Evolutionary conservation across 2,888 invertebrate genomes (phyloP).

Genomic region (Xestoiulus laeticollis): DNA sequence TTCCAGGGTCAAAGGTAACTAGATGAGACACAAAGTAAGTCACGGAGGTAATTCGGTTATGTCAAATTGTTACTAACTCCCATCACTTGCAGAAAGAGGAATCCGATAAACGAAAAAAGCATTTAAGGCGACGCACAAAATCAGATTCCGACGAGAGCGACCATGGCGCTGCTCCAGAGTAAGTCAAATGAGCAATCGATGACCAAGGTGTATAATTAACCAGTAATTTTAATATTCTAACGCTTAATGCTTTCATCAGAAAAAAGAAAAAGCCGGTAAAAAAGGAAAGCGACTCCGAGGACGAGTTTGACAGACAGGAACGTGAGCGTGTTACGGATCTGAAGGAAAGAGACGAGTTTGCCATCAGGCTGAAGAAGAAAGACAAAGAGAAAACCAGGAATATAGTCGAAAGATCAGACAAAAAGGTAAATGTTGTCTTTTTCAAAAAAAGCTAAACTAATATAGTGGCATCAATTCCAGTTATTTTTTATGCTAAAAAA

Average conservation of each 20-base stretch:
- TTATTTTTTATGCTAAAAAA: constrained; percentile 58
- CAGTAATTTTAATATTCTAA: background rate
- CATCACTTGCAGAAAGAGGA: constrained; percentile 2
- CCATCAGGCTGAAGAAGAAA: constrained; percentile 83
- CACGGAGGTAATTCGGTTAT: background rate
- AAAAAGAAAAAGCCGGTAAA: background rate
- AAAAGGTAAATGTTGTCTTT: constrained; percentile 60
- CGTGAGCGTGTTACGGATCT: constrained; percentile 83
- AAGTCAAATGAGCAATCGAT: background rate
- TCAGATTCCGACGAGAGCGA: constrained; percentile 54
- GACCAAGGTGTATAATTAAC: background rate
- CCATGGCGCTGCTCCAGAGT: background rate
- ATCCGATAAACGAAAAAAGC: constrained; percentile 28
- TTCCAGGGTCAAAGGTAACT: constrained; percentile 52
- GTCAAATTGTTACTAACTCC: background rate
- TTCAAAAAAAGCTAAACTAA: background rate
- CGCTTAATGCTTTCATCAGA: background rate
- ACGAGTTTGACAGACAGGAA: constrained; percentile 75
- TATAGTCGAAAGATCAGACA: constrained; percentile 70
- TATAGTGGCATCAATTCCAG: too few relatives aligned
- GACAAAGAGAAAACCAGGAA: constrained; percentile 90
- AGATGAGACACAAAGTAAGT: background rate
- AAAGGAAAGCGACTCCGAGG: constrained; percentile 62
- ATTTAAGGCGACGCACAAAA: constrained; percentile 53
- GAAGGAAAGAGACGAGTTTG: constrained; percentile 93